Percentiles rank a stretch among this genome's conserved stretches.
Conservation (phyloP, 2,888 invertebrate genomes). For the Dicyrtoma fusca region DNA sequence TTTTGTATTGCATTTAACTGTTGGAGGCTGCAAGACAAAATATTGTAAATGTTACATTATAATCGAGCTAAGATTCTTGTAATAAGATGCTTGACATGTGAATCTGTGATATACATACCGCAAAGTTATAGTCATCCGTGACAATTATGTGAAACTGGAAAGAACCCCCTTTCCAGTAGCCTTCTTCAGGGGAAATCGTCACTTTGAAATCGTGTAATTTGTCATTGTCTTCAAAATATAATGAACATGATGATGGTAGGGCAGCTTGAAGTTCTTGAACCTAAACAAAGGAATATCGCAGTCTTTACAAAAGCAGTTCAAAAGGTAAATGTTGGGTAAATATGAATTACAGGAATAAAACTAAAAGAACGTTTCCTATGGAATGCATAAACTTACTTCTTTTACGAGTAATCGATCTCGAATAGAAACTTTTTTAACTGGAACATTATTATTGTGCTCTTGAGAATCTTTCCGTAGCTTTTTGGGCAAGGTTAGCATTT, state of each 20-base stretch:
- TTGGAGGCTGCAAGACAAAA: conserved; percentile 78
- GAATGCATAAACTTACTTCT: conserved; percentile 43
- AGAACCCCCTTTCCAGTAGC: conserved; percentile 83
- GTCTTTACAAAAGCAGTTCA: too few relatives aligned
- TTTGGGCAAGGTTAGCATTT: conserved; percentile 10
- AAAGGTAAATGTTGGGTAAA: too few relatives aligned
- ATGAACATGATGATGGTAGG: conserved; percentile 77
- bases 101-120: conserved; percentile 74
- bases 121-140: conserved; percentile 95
- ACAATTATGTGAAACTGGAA: conserved; percentile 85
- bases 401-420: conserved; percentile 52
- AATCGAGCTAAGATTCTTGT: background rate
- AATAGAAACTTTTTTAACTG: conserved; percentile 48
- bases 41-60: background rate
- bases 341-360: too few relatives aligned
- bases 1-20: conserved; percentile 86
- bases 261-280: conserved; percentile 83
- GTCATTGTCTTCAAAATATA: conserved; percentile 81
- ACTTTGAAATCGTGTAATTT: conserved; percentile 78
- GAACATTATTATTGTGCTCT: conserved; percentile 49
- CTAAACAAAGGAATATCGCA: too few relatives aligned
- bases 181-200: conserved; percentile 80
- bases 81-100: too few relatives aligned
- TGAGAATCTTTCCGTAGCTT: conserved; percentile 22
- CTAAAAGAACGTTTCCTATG: background rate